Evolutionary conservation across 2,113 vertebrate genomes (phyloP).

Genomic region (Galemys pyrenaicus): DNA sequence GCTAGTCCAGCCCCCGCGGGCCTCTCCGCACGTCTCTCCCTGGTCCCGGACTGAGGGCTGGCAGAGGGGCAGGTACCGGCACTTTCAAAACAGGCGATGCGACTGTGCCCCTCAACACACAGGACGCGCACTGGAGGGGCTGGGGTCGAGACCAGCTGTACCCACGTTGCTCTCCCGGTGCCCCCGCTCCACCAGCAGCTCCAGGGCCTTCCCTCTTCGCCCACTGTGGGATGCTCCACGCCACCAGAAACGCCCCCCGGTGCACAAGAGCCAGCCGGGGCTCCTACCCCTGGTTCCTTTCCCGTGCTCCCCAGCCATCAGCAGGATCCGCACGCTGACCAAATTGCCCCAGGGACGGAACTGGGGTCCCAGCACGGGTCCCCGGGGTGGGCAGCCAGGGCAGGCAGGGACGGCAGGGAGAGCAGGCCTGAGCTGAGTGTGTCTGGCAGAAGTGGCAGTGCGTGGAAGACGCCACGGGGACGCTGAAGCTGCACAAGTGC

Average conservation of each 20-base stretch:
- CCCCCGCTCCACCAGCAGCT: background rate
- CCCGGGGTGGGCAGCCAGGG: background rate
- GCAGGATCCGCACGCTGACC: too few relatives aligned
- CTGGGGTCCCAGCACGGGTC: too few relatives aligned
- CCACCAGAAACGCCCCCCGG: too few relatives aligned
- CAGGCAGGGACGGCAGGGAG: accelerated
- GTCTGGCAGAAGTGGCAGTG: constrained; percentile 96
- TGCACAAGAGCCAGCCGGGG: too few relatives aligned
- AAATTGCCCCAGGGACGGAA: too few relatives aligned
- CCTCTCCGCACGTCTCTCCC: background rate
- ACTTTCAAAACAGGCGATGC: background rate
- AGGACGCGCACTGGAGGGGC: accelerated
- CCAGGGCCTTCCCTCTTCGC: background rate
- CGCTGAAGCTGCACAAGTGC: constrained; percentile 95
- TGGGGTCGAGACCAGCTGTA: background rate
- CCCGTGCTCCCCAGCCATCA: too few relatives aligned
- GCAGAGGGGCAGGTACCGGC: background rate
- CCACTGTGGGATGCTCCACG: too few relatives aligned
- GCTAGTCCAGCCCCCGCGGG: background rate
- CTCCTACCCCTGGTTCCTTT: too few relatives aligned
- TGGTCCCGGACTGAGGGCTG: background rate
- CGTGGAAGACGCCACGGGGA: constrained; percentile 93
- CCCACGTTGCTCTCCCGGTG: too few relatives aligned
- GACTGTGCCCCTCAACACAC: background rate
- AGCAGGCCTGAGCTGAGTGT: background rate